A percentile compares a stretch with the other conserved stretches of the same genome.
Conservation (phyloP, 2,113 vertebrate species). For the Indri indri region DNA sequence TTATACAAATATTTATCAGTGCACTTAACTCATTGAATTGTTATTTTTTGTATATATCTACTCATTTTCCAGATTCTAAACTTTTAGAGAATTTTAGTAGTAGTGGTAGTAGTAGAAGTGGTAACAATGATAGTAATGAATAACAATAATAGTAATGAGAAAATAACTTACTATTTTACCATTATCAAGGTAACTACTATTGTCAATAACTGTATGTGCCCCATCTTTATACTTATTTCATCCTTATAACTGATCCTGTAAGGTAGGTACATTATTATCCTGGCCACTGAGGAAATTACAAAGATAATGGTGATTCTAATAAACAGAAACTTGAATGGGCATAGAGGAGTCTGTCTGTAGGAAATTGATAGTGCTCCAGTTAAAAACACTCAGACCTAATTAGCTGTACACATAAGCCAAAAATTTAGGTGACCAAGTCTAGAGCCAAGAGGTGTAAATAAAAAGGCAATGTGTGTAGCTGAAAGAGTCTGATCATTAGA, state of each 20-base stretch:
- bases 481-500: neutral
- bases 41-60: neutral
- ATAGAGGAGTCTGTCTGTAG: neutral
- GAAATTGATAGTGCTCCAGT: neutral
- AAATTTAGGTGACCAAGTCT: neutral
- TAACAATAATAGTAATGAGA: neutral
- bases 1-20: neutral
- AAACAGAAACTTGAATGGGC: neutral
- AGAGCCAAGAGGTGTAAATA: neutral
- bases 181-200: neutral
- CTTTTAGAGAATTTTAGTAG: neutral
- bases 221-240: neutral
- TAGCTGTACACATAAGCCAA: neutral
- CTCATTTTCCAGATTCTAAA: conserved; percentile 4
- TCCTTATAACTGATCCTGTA: neutral
- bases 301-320: conserved; percentile 22
- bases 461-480: neutral
- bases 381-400: conserved; percentile 1
- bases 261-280: neutral
- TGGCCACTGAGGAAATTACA: neutral
- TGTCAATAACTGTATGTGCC: too few relatives aligned
- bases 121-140: neutral
- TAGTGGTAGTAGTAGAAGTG: neutral
- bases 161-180: neutral
- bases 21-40: neutral